phyloP scores from a whole-genome alignment of 2,797 vertebrate species.

The Molossus molossus region DNA sequence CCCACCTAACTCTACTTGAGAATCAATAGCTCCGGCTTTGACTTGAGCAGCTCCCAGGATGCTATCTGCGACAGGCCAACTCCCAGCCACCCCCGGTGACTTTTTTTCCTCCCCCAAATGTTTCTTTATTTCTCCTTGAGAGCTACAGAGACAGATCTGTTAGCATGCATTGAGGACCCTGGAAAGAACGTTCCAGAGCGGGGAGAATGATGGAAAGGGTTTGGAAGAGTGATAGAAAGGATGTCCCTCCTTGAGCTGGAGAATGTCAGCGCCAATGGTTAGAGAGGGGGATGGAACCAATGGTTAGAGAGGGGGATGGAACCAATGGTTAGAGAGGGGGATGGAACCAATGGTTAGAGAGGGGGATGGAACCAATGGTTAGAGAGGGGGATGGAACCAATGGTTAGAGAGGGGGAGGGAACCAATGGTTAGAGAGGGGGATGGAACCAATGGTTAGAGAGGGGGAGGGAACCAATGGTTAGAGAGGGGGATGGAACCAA shows the following conservation, averaged over 20 bases:
- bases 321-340: not conserved
- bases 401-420: not conserved
- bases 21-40: conserved; percentile 80
- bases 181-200: not conserved
- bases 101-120: not conserved
- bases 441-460: not conserved
- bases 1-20: conserved; percentile 81
- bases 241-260: not conserved
- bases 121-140: conserved; percentile 10
- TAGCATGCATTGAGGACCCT: not conserved
- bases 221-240: not conserved
- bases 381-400: not conserved
- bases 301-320: not conserved
- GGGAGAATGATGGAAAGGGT: not conserved
- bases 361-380: not conserved
- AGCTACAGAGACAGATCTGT: not conserved
- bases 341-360: not conserved
- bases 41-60: not conserved
- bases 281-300: not conserved
- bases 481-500: not conserved
- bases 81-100: not conserved
- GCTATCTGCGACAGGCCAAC: not conserved
- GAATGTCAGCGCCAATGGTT: not conserved
- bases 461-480: not conserved
- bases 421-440: not conserved